phyloP scores from a whole-genome alignment of 2,797 vertebrate genomes.

The Rallus crepitans region DNA sequence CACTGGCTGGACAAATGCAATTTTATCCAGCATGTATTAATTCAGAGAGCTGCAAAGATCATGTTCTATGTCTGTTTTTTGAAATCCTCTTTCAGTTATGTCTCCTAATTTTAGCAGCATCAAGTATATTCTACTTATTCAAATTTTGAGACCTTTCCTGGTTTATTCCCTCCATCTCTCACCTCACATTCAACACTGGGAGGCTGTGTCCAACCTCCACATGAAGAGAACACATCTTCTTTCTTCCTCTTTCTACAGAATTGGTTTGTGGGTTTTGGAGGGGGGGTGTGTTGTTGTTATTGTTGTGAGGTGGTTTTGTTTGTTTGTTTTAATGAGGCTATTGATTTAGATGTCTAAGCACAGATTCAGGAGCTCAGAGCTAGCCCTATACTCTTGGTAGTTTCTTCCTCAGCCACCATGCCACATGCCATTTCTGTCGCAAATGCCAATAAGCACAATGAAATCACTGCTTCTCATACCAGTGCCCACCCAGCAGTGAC shows the following conservation, averaged over 20 bases:
- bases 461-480: not conserved
- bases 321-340: not conserved
- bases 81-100: not conserved
- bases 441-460: not conserved
- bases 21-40: not conserved
- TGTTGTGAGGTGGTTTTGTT: too few species aligned
- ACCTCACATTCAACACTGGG: not conserved
- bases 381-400: not conserved
- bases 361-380: not conserved
- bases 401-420: not conserved
- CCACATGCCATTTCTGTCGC: not conserved
- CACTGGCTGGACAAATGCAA: not conserved
- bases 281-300: too few species aligned
- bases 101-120: not conserved
- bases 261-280: too few species aligned
- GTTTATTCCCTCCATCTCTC: not conserved
- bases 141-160: not conserved
- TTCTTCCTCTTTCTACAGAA: not conserved
- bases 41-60: not conserved
- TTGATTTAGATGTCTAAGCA: not conserved
- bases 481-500: not conserved
- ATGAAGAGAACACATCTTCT: not conserved
- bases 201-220: not conserved
- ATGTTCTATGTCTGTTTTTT: not conserved
- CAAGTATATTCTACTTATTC: not conserved